Evolutionary conservation across 2,888 invertebrate species (phyloP), one percentile per base, ranked within the genome.

Genomic region (Bruchidius siliquastri): DNA sequence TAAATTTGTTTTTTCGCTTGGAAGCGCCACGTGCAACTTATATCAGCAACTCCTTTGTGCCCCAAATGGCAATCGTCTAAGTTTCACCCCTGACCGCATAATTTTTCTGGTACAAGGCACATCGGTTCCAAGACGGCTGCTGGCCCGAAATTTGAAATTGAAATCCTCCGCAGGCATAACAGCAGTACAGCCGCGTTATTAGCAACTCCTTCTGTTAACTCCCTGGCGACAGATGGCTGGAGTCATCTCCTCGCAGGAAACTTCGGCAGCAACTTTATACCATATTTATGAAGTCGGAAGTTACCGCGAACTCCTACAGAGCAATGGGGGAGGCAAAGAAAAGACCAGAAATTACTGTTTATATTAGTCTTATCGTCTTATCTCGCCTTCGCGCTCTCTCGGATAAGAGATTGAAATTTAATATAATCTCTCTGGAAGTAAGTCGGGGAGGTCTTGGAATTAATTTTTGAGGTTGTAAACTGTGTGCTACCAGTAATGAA

Each of bases 211-310:
- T 49, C 49, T 49, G 49, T 49, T 49, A 49, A 49, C 49, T 8
- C 49, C 49, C 13, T 18, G 49, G 49, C 49, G 49, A 49, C 49
- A 49, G 49, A 49, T 49, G 49, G 49, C 18, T 18, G 49, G 49
- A 49, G 49, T 49, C 49, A 49, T 49, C 49, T 49, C 49, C 49
- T 49, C 49, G 49, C 13, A 49, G 49, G 49, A 49, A 49, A 49
- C 49, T 49, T 49, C 49, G 49, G 69, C 20, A 69, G 69, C 22
- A 69, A 26, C 26, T 26, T 69, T 69, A 69, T 20, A 69, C 69
- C 69, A 26, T 69, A 69, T 69, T 69, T 69, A 69, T 69, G 69
- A 69, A 69, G 69, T 69, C 69, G 21, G 26, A 69, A 69, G 69
- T 69, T 69, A 26, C 69, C 69, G 69, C 49, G 49, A 49, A 49